Evolutionary conservation across 2,888 invertebrate genomes (phyloP).

Genomic region (Hedya salicella): DNA sequence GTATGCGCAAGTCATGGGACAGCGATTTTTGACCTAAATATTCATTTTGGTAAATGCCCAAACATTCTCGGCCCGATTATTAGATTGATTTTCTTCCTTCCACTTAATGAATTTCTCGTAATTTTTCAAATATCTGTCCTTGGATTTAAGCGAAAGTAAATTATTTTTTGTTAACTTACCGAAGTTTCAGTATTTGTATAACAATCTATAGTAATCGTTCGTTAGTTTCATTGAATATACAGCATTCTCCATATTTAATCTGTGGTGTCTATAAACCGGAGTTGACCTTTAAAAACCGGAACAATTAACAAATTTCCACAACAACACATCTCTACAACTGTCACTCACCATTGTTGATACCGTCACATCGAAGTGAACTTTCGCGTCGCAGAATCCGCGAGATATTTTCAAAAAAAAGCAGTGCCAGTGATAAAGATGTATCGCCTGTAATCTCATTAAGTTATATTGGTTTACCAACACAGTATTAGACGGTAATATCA

Average conservation of each 20-base stretch:
- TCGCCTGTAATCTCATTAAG: slow-evolving; percentile 9
- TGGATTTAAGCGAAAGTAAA: too few relatives aligned
- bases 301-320: background rate
- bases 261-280: background rate
- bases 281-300: slow-evolving; percentile 23
- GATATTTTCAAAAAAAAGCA: slow-evolving; percentile 13
- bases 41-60: too few relatives aligned
- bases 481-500: slow-evolving; percentile 58
- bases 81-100: too few relatives aligned
- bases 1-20: too few relatives aligned
- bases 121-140: too few relatives aligned
- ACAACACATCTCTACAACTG: slow-evolving; percentile 28
- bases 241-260: background rate
- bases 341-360: slow-evolving; percentile 33
- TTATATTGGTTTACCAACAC: slow-evolving; percentile 46
- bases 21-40: too few relatives aligned
- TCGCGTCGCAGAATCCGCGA: slow-evolving; percentile 11
- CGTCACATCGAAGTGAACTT: slow-evolving; percentile 26
- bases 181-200: too few relatives aligned
- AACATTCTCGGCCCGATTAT: too few relatives aligned
- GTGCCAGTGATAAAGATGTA: slow-evolving; percentile 24
- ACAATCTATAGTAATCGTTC: too few relatives aligned
- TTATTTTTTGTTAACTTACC: too few relatives aligned
- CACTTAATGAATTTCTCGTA: too few relatives aligned
- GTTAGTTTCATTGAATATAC: too few relatives aligned